Base-by-base conservation (phyloP, 2,888 invertebrate species). In the Andrena minutula region DNA sequence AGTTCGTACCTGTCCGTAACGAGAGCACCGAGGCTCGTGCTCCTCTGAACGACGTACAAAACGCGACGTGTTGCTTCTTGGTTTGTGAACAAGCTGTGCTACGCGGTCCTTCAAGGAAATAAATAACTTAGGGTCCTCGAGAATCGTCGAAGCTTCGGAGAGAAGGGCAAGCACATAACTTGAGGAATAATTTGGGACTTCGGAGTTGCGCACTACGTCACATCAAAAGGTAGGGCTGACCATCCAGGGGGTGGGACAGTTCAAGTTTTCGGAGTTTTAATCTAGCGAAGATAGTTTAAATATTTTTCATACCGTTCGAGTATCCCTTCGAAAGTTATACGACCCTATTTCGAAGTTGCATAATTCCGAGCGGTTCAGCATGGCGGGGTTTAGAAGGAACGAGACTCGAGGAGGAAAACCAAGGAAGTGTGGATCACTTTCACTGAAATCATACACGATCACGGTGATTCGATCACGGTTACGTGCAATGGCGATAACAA, bases 381-480 rank as follows among this genome's bases (percentile, higher is more conserved):
- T 73, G 82, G 16, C 64, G 66, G 35, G 64, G 56, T 73, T 56
- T 41, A 49, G 74, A 60, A 75, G 73, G 72, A 70, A 58, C 28
- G 72, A 64, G 79, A 75, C 69, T 75, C 53, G 75, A 85, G 73
- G 66, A 56, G 64, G 86, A 85, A 87, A 85, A 86, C 84, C 81
- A 83, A 87, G 87, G 88, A 90, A 90, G 88, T 83, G 71, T 70
- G 85, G 89, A 90, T 91, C 90, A 92, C 93, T 92, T 93, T 93
- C 92, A 91, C 92, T 91, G 80, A 28, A 77, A 82, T 82, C 77
- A 30, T 51, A 30, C 47, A 41, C 60, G 56, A 71, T 74, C 63
- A 12, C 32, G 30, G 26, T 68, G 73, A 35, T 86, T 76, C 49
- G 76, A 82, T 75, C 70, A 41, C 32, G 71, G 69, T 74, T 70